Evolutionary conservation across 2,113 vertebrate species (phyloP), one percentile per base, ranked within the genome.

Genomic region (Apodemus sylvaticus): DNA sequence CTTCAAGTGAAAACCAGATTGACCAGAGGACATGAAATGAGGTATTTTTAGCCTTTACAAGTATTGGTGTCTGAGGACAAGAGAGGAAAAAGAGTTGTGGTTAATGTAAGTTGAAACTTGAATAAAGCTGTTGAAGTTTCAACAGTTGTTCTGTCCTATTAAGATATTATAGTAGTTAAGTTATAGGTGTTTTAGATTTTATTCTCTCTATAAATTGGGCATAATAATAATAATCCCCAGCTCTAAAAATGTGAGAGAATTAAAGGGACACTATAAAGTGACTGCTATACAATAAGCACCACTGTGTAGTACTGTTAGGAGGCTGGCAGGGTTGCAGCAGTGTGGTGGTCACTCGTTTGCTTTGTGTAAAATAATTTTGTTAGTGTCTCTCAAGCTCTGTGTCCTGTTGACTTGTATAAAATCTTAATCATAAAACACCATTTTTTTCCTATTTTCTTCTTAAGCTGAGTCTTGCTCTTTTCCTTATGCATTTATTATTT

Each of bases 401-500:
- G 14, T 64, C 26, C 29, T 53, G 34, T 78, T 94, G 88, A 87
- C 55, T 89, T 48, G 9, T 22, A 83, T 93, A 83, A 86, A 85
- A 34, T 94, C 39, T 77, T 71, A 79, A 94, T 42, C 51, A 81
- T 26, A 88, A 62, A 81, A 48, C 45, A 29, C n/a, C 34, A 16
- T 60, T 45, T 20, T 22, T 87, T 89, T 55, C 34, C 26, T 90
- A 10, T 48, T 53, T 62, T 77, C 62, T 42, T 74, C 20, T 8
- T 20, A 45, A 22, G 19, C 13, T 74, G 70, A 81, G n/a, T 45
- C 4, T 76, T 88, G 0, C 66, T 94, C 53, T 93, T 93, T 4
- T 94, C 45, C 70, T 90, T 71, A 17, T 86, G n/a, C 29, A 34
- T 90, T 93, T 77, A 81, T 97, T 95, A 73, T 58, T 94, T 97